Percentiles rank a stretch among this genome's conserved stretches.
Conservation (phyloP, 2,797 vertebrate species). For the Labroides dimidiatus region DNA sequence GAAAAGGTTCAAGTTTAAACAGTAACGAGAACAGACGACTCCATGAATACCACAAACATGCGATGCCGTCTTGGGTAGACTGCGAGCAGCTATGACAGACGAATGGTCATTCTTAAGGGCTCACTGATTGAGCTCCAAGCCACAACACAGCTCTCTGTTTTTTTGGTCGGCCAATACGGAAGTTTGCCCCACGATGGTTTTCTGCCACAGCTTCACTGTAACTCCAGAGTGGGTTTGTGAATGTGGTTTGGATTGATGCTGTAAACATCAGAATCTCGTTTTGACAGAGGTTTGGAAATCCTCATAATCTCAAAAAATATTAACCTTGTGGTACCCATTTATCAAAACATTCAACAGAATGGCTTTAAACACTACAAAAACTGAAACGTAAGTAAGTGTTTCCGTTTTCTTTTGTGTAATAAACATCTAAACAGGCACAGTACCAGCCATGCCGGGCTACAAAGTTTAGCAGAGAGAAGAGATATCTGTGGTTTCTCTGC, state of each 20-base stretch:
- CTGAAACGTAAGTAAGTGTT: too few species aligned
- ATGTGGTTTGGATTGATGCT: conserved; percentile 33
- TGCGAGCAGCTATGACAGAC: conserved; percentile 29
- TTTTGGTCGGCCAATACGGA: conserved; percentile 26
- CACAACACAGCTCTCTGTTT: conserved; percentile 55
- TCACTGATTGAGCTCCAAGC: conserved; percentile 42
- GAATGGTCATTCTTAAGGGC: conserved; percentile 50
- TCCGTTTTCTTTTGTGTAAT: too few species aligned
- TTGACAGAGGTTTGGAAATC: conserved; percentile 12
- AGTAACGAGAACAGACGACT: conserved; percentile 43
- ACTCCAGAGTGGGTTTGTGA: conserved; percentile 38
- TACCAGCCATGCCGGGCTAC: too few species aligned
- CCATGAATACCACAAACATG: conserved; percentile 70
- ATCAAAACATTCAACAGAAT: too few species aligned
- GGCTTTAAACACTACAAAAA: too few species aligned
- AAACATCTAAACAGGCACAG: too few species aligned
- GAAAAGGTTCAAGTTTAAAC: conserved; percentile 32
- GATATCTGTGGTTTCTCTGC: too few species aligned
- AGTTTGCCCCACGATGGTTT: conserved; percentile 52
- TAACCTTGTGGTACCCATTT: too few species aligned
- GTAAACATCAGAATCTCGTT: conserved; percentile 39
- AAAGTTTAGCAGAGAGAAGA: too few species aligned
- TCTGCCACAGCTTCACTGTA: conserved; percentile 34
- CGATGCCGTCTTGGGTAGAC: conserved; percentile 18
- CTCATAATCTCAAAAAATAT: too few species aligned